Percentiles rank a stretch among this genome's conserved stretches.
Conservation (phyloP, 2,797 vertebrate species). For the Sarcophilus harrisii region DNA sequence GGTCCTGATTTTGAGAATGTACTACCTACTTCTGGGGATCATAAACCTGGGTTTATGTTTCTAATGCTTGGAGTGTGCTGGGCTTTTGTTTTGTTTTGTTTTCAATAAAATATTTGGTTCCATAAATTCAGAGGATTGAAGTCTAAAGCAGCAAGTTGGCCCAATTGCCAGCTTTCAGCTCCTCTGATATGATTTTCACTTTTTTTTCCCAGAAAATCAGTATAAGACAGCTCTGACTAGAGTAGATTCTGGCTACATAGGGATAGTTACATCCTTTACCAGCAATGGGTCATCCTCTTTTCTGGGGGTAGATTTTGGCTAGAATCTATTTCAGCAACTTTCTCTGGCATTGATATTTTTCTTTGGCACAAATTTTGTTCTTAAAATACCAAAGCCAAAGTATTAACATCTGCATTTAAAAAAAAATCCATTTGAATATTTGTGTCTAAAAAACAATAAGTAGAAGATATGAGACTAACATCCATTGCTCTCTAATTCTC, state of each 20-base stretch:
- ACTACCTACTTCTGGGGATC: constrained; percentile 17
- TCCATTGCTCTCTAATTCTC: not conserved
- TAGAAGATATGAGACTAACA: too few relatives aligned
- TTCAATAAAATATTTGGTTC: constrained; percentile 44
- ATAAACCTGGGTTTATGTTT: constrained; percentile 35
- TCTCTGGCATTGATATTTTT: not conserved
- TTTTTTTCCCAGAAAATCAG: not conserved
- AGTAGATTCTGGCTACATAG: not conserved
- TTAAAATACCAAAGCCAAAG: not conserved
- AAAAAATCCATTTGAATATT: not conserved
- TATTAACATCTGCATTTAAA: not conserved
- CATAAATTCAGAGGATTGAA: constrained; percentile 43
- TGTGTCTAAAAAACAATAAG: not conserved
- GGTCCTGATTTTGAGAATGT: constrained; percentile 38
- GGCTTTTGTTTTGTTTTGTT: constrained; percentile 46
- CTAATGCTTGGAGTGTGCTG: constrained; percentile 11
- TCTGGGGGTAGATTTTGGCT: not conserved
- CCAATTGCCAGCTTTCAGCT: not conserved
- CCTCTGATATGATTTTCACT: not conserved
- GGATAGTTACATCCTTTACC: not conserved
- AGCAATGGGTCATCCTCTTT: not conserved
- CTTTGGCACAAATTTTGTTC: constrained; percentile 1
- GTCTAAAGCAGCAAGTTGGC: not conserved
- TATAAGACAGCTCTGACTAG: not conserved
- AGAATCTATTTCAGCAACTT: not conserved